Evolutionary conservation across 1,140 invertebrate genomes (phyloP).

Genomic region (Stenopsyche tienmushanensis): DNA sequence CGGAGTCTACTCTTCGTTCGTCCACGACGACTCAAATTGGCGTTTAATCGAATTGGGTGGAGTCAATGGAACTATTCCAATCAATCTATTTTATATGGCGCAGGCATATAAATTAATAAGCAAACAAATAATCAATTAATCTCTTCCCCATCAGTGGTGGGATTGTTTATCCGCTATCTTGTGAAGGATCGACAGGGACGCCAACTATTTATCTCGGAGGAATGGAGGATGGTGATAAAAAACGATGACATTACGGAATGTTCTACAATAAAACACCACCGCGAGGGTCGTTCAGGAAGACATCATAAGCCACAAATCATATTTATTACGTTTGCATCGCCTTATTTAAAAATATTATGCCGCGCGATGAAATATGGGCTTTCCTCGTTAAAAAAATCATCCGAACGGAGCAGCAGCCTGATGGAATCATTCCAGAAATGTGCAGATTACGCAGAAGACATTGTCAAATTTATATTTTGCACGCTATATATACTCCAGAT

Average conservation of each 20-base stretch:
- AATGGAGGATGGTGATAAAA: slow-evolving; percentile 16
- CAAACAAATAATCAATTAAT: slow-evolving; percentile 26
- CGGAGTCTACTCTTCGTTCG: too few species aligned
- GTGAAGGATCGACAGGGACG: slow-evolving; percentile 14
- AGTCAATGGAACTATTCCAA: background rate
- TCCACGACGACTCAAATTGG: background rate
- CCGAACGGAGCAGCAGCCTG: too few species aligned
- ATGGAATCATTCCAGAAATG: too few species aligned
- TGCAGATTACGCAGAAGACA: too few species aligned
- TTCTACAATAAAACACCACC: slow-evolving; percentile 15
- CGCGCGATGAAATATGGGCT: too few species aligned
- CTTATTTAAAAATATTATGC: too few species aligned
- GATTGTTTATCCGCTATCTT: slow-evolving; percentile 17
- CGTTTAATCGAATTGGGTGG: background rate
- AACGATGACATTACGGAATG: slow-evolving; percentile 29
- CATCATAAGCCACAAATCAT: too few species aligned
- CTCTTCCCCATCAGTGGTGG: background rate
- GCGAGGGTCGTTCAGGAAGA: slow-evolving; percentile 6
- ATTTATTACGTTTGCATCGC: too few species aligned
- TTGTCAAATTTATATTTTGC: too few species aligned
- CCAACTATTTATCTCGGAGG: slow-evolving; percentile 16
- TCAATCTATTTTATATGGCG: background rate
- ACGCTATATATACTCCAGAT: too few species aligned
- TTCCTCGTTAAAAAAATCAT: too few species aligned
- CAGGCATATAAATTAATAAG: slow-evolving; percentile 17